phyloP scores from a whole-genome alignment of 2,113 vertebrate genomes.

The Rutilus rutilus region DNA sequence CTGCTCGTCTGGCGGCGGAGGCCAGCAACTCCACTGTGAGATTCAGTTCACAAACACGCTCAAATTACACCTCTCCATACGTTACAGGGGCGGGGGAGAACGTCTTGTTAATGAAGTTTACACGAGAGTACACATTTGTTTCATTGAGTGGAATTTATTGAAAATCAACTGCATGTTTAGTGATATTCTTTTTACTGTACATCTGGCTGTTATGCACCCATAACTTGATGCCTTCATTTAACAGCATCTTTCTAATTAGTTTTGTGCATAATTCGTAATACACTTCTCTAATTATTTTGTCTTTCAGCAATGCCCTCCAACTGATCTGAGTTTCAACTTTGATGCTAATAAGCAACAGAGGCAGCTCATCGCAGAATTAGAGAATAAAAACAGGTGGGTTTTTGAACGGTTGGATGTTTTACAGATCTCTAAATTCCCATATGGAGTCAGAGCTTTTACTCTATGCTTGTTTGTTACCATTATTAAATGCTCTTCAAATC shows the following conservation, averaged over 20 bases:
- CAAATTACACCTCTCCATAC: not conserved
- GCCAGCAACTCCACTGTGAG: slow-evolving; percentile 87
- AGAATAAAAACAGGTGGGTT: slow-evolving; percentile 93
- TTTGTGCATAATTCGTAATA: not conserved
- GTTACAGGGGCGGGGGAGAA: not conserved
- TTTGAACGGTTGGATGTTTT: not conserved
- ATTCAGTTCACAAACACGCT: slow-evolving; percentile 37
- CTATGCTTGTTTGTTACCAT: no score
- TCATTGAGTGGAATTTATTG: not conserved
- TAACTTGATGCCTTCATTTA: slow-evolving; percentile 1
- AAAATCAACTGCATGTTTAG: not conserved
- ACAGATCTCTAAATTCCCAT: not conserved
- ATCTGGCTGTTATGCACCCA: slow-evolving; percentile 13
- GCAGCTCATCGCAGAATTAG: slow-evolving; percentile 95
- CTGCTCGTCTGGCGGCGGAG: slow-evolving; percentile 91
- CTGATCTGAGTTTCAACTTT: slow-evolving; percentile 88
- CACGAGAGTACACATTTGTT: slow-evolving; percentile 20
- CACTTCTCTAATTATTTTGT: slow-evolving; percentile 53
- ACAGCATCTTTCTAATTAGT: not conserved
- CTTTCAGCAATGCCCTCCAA: slow-evolving; percentile 83
- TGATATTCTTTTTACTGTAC: not conserved
- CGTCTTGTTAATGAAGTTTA: not conserved
- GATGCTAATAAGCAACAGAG: slow-evolving; percentile 95
- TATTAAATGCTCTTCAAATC: not conserved
- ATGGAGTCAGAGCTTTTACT: no score